Evolutionary conservation across 2,888 invertebrate genomes (phyloP), one percentile per base, ranked within the genome.

Genomic region (Acanthosoma haemorrhoidale): DNA sequence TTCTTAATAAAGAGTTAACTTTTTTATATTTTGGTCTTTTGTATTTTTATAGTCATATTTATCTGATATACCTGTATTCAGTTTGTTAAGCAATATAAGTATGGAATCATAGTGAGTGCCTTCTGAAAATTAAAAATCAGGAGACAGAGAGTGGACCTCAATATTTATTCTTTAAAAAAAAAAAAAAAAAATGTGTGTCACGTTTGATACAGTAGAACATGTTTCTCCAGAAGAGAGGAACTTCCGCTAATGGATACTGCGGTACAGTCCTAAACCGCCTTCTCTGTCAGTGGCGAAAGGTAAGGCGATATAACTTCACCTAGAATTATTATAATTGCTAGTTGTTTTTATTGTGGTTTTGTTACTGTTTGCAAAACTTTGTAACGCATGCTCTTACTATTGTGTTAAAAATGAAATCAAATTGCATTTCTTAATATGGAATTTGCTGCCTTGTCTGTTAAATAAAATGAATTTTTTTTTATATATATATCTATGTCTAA

Each of bases 171-270:
- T 43, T 43, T 21, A 51, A 51, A 51, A 51, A 41, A 51, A 51
- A 51, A 51, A 51, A 51, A 43, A 43, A n/a, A 13, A 32, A 32
- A 34, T 66, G 70, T 64, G 59, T 68, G 67, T 71, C 69, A 64
- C 61, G 41, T 71, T 68, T 68, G 58, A 70, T 73, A 69, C 34
- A 71, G 71, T 73, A 73, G 73, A 71, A 67, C 63, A 63, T 73
- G 70, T 73, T 72, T 71, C 73, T 73, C 51, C 73, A 73, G 73
- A 73, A 68, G 70, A 63, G 73, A 73, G 69, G 67, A 73, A 59
- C 70, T 72, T 36, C 73, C 73, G 32, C 71, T 72, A 58, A 57
- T 73, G 71, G 73, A 73, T 68, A 59, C 73, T 13, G 61, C 66
- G 21, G 43, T 66, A 29, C 38, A 66, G 66, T 43, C 21, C 31